A percentile compares a stretch with the other conserved stretches of the same genome.
Evolutionary conservation across 2,113 vertebrate genomes (phyloP).

Genomic region (Tupaia tana): DNA sequence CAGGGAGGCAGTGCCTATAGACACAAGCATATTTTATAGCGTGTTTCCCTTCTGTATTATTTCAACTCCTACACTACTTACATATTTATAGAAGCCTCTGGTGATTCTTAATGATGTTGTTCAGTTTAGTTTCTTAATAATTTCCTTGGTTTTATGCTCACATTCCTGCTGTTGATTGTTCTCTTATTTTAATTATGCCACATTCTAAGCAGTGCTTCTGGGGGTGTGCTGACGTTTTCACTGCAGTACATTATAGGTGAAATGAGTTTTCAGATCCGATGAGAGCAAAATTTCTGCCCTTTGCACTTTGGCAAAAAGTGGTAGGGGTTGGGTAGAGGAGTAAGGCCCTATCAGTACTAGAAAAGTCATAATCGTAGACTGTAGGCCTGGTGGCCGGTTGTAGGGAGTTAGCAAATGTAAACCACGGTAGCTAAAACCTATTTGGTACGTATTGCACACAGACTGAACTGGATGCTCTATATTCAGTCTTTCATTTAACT

Average conservation of each 20-base stretch:
- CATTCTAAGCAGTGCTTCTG: slow-evolving; percentile 40
- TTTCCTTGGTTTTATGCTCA: slow-evolving; percentile 72
- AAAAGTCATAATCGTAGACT: neutral
- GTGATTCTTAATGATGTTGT: slow-evolving; percentile 73
- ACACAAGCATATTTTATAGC: slow-evolving; percentile 56
- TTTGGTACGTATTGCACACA: neutral
- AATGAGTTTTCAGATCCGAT: neutral
- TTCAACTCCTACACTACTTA: slow-evolving; percentile 66
- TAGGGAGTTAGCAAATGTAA: neutral
- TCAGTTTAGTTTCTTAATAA: slow-evolving; percentile 76
- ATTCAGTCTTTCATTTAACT: neutral
- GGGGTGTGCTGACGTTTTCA: slow-evolving; percentile 34
- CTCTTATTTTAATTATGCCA: slow-evolving; percentile 67
- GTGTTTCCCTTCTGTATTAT: slow-evolving; percentile 50
- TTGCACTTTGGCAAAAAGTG: neutral
- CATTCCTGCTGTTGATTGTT: slow-evolving; percentile 68
- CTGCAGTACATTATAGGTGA: slow-evolving; percentile 3
- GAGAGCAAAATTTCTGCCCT: neutral
- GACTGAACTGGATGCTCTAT: neutral
- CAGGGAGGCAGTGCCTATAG: neutral
- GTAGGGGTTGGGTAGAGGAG: neutral
- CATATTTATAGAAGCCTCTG: slow-evolving; percentile 72
- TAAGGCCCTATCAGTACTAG: neutral
- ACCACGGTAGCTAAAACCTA: neutral
- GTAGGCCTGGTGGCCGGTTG: neutral